Evolutionary conservation across 2,888 invertebrate genomes (phyloP).

Genomic region (Drosophila greeni): DNA sequence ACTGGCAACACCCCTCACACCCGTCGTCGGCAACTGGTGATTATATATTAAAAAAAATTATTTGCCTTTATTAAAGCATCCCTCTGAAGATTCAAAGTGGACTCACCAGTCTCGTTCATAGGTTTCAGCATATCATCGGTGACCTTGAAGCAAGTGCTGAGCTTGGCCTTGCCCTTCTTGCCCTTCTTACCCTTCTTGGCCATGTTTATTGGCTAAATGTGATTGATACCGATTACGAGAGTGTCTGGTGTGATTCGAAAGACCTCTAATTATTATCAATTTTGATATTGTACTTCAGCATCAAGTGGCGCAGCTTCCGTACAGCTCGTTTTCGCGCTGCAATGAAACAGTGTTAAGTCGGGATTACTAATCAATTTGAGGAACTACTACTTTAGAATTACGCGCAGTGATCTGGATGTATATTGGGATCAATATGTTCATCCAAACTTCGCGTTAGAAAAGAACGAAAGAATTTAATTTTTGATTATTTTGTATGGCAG

Average conservation of each 20-base stretch:
- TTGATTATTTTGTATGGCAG: conserved; percentile 15
- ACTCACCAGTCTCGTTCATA: conserved; percentile 21
- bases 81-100: neutral
- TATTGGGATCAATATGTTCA: conserved; percentile 1
- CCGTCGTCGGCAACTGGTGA: conserved; percentile 16
- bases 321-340: conserved; percentile 75
- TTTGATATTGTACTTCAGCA: conserved; percentile 75
- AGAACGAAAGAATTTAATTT: conserved; percentile 31
- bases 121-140: conserved; percentile 25
- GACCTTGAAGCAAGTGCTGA: conserved; percentile 23
- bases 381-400: neutral
- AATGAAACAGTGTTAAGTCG: conserved; percentile 26
- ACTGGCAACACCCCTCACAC: conserved; percentile 48
- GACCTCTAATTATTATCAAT: conserved; percentile 52
- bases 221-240: neutral
- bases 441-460: conserved; percentile 18
- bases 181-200: conserved; percentile 41
- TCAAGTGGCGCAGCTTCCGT: conserved; percentile 73
- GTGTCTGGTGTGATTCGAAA: conserved; percentile 36
- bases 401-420: conserved; percentile 1
- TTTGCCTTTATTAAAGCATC: neutral
- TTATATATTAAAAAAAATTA: neutral
- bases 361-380: neutral
- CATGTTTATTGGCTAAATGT: conserved; percentile 33
- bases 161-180: conserved; percentile 35